Percentiles rank a stretch among this genome's conserved stretches.
phyloP scores from a whole-genome alignment of 2,797 vertebrate genomes.

The Cirrhinus mrigala region DNA sequence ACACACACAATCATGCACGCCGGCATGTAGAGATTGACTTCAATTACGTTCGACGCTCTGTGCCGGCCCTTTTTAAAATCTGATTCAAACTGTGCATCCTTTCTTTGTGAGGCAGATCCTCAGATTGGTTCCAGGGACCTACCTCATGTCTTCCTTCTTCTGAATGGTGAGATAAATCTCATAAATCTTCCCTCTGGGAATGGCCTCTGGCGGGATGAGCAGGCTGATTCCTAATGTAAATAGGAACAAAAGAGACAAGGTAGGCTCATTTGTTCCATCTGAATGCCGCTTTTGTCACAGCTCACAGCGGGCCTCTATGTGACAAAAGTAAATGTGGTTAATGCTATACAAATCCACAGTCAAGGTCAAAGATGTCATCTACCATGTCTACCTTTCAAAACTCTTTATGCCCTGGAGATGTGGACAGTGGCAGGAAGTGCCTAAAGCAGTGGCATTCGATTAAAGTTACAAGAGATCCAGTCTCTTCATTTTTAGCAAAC shows the following conservation, averaged over 20 bases:
- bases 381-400: neutral
- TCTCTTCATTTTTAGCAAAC: neutral
- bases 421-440: neutral
- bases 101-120: conserved; percentile 26
- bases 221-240: conserved; percentile 93
- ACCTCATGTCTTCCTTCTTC: conserved; percentile 98
- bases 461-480: neutral
- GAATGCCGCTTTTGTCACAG: conserved; percentile 73
- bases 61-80: conserved; percentile 3
- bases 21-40: conserved; percentile 31
- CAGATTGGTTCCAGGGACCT: conserved; percentile 75
- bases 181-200: conserved; percentile 98
- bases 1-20: conserved; percentile 59
- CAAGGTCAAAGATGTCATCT: conserved; percentile 39
- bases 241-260: conserved; percentile 67
- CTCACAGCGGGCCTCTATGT: conserved; percentile 66
- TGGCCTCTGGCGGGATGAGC: conserved; percentile 97
- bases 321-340: conserved; percentile 67
- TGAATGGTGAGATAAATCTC: conserved; percentile 98
- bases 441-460: neutral
- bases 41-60: conserved; percentile 39
- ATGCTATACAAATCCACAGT: conserved; percentile 19
- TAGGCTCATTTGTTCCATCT: conserved; percentile 73
- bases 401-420: conserved; percentile 1
- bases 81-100: conserved; percentile 16